Evolutionary conservation across 2,797 vertebrate species (phyloP), one percentile per base, ranked within the genome.

Genomic region (Huso huso): DNA sequence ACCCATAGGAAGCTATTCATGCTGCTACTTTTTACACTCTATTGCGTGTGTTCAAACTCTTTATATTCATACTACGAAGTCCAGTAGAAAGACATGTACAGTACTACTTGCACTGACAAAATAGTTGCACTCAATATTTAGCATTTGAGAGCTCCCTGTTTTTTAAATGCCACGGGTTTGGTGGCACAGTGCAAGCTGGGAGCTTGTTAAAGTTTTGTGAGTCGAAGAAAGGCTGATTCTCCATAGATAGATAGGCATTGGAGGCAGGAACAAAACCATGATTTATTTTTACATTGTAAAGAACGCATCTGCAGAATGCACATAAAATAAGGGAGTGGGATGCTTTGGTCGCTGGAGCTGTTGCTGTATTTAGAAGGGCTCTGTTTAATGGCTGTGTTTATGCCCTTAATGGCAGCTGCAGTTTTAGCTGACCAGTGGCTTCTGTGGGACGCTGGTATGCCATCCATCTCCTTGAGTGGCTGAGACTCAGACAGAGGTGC

Each of bases 391-490:
- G 18, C 61, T 52, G 48, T 12, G 23, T n/a, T 13, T 51, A 49
- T 37, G 23, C 3, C 8, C 64, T 62, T 50, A 18, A 51, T 48
- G 37, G 64, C 48, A 6, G 52, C 10, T 51, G 18, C 59, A 15
- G 6, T 73, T 81, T 77, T 52, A 70, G 80, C 77, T 79, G 79
- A 71, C 69, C 64, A 63, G 61, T 52, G 63, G 69, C 1, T 51
- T 66, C 74, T 62, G 85, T 82, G 82, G 83, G 85, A n/a, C 68
- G 74, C 61, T 82, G 84, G 84, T 74, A 90, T 88, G 79, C 57
- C 73, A 80, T 77, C 74, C 65, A 78, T 80, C 80, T 74, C 70
- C 73, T 60, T 62, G 76, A 76, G 68, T 74, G 55, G 55, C 55
- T 58, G 3, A 7, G 55, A 13, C 55, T n/a, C 12, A 58, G 12